These are phyloP conservation scores for Nothoprocta perdicaria DNA, from an alignment of 2,113 vertebrate genomes.

Conservation along the genomic window DNA sequence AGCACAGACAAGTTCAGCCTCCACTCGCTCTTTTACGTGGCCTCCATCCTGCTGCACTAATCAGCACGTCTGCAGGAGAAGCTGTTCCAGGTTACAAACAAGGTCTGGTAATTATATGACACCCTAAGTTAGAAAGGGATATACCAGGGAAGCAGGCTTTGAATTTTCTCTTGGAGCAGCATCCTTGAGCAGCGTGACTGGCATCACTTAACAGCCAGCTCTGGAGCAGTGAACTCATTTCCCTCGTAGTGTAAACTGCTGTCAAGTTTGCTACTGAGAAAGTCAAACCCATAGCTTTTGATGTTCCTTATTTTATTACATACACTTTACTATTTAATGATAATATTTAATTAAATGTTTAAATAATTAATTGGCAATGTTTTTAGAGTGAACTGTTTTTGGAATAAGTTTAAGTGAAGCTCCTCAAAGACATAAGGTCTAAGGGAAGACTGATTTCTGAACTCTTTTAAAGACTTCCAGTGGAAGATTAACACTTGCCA, in stretches of 20 bases:
- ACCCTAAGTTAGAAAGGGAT: not conserved
- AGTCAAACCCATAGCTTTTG: not conserved
- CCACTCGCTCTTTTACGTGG: accelerated
- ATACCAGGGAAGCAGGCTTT: not conserved
- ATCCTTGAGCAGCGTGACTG: not conserved
- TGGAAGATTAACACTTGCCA: not conserved
- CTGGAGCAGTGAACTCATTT: not conserved
- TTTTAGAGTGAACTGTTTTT: not conserved
- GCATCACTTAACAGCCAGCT: not conserved
- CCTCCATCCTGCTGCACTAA: not conserved
- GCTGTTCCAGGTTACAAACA: not conserved
- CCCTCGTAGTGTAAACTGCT: not conserved
- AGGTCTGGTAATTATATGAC: not conserved
- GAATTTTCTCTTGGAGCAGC: not conserved
- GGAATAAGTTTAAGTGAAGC: not conserved
- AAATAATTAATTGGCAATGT: not conserved
- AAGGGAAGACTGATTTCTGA: not conserved
- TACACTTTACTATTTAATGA: too few species aligned
- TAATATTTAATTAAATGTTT: too few species aligned
- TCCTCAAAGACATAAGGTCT: not conserved
- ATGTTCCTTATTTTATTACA: not conserved
- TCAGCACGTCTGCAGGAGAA: not conserved
- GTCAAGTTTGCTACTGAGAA: not conserved
- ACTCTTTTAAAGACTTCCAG: not conserved
- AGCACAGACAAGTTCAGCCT: not conserved